Base-by-base conservation (phyloP, 2,113 vertebrate genomes). In the Leptodactylus fuscus region DNA sequence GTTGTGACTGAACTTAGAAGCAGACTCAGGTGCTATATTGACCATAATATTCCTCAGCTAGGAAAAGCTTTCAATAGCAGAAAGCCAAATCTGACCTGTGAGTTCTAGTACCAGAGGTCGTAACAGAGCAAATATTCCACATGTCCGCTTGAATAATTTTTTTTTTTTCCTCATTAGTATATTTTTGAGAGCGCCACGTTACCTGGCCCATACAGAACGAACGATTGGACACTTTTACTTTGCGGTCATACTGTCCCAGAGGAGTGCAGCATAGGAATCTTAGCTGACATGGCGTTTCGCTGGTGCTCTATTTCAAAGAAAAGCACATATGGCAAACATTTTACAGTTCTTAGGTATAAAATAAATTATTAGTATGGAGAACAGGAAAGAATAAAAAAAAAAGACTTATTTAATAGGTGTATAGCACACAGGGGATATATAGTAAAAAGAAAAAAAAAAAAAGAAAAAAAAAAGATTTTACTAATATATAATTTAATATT, bases 401-500 rank as follows among this genome's bases (percentile, higher is more conserved):
- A 94, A 90, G 90, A 91, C 93, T 91, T 97, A 97, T 97, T 98
- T 97, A 94, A 93, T 95, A 95, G 92, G 93, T 95, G 90, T 94
- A 93, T 93, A 96, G 95, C 97, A 96, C 96, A 95, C 95, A 95
- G 92, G 93, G 92, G 93, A 91, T 93, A 92, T 93, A 86, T 81
- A 81, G 65, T 73, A 90, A 92, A 90, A 82, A 90, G 20, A 32
- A 3, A 20, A 60, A 55, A 55, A 27, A 41, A 5, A n/a, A n/a
- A n/a, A 32, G 2, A 20, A 60, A 48, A 48, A 48, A 51, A 88
- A 92, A 90, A 94, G 89, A 93, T 92, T 93, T 94, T 92, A 95
- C 92, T 96, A 96, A 96, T 97, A 96, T 95, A 94, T 97, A 91
- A 94, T 93, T 92, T 94, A 93, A 94, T 90, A 92, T 97, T 96